These are phyloP conservation scores for Neoniphon sammara DNA, from an alignment of 2,797 vertebrate species.

Conservation along the genomic window DNA sequence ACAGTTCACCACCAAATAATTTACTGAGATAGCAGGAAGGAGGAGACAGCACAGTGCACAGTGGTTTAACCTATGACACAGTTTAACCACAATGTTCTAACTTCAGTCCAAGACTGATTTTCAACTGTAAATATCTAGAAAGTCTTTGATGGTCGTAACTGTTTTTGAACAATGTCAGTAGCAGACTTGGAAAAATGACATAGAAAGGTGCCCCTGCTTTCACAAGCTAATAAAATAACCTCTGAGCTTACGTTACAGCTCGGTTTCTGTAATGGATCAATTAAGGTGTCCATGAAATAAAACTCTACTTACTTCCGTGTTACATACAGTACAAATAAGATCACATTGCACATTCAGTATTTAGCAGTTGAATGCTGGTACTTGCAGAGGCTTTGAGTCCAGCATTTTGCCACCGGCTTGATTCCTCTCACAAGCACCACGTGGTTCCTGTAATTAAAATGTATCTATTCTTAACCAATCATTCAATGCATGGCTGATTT, in stretches of 20 bases:
- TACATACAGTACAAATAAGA: not conserved
- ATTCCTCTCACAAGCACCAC: not conserved
- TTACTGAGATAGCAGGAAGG: not conserved
- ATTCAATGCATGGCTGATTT: no score
- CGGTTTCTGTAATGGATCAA: slow-evolving; percentile 46
- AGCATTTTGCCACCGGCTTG: not conserved
- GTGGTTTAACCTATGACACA: not conserved
- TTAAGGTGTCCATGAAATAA: slow-evolving; percentile 21
- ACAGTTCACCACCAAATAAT: slow-evolving; percentile 21
- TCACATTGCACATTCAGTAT: no score
- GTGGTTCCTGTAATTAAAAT: no score
- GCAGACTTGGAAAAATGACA: slow-evolving; percentile 48
- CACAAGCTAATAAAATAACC: slow-evolving; percentile 47
- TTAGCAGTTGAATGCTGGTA: no score
- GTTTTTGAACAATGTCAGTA: slow-evolving; percentile 59
- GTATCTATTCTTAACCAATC: no score
- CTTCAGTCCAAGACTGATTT: slow-evolving; percentile 5
- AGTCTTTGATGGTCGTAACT: slow-evolving; percentile 28
- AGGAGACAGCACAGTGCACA: not conserved
- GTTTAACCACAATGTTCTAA: not conserved
- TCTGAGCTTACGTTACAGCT: slow-evolving; percentile 41
- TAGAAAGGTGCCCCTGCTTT: slow-evolving; percentile 62
- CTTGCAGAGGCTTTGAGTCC: no score
- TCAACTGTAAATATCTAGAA: slow-evolving; percentile 26
- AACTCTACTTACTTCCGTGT: slow-evolving; percentile 4